Evolutionary conservation across 2,888 invertebrate genomes (phyloP), one percentile per base, ranked within the genome.

Genomic region (Drosophila birchii): DNA sequence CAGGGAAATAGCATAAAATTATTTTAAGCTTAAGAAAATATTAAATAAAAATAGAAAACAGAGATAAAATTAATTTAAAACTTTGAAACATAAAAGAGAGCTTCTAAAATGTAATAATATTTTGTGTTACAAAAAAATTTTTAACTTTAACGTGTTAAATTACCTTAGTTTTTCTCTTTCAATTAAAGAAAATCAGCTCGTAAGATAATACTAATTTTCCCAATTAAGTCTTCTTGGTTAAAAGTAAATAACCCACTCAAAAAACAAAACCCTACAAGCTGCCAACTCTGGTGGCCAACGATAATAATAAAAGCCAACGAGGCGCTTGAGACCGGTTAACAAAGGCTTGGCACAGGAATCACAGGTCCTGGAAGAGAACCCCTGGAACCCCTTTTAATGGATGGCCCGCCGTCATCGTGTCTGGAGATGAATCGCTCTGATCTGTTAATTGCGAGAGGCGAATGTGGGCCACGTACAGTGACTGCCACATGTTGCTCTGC

Each of bases 301-400:
- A 78, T 73, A 78, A 78, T 79, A 82, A 81, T 86, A 79, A 82
- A 77, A 76, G 63, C 77, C 86, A 85, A 82, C 81, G 83, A 82
- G 86, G 66, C 80, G 79, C 75, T 68, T 56, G 70, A 16, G 55
- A 73, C 20, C 56, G 63, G 45, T 70, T 70, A 70, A 26, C 47
- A 66, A 60, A 20, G 44, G 57, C 51, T 54, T 54, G 58, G 14
- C 34, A 41, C 44, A 45, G 20, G 54, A 54, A 49, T 61, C 54
- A 39, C 64, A 73, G 45, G 38, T 58, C 39, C 62, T 45, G 29
- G 20, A 38, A 36, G 56, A 39, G n/a, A 49, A 9, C n/a, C 43
- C 47, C 43, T 26, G 45, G 26, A 45, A 45, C 45, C 45, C 45
- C 26, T 26, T 36, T 67, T 41, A 67, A 56, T 56, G 67, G 38